phyloP scores from a whole-genome alignment of 2,113 vertebrate genomes.

The Psilopsiagon aurifrons region DNA sequence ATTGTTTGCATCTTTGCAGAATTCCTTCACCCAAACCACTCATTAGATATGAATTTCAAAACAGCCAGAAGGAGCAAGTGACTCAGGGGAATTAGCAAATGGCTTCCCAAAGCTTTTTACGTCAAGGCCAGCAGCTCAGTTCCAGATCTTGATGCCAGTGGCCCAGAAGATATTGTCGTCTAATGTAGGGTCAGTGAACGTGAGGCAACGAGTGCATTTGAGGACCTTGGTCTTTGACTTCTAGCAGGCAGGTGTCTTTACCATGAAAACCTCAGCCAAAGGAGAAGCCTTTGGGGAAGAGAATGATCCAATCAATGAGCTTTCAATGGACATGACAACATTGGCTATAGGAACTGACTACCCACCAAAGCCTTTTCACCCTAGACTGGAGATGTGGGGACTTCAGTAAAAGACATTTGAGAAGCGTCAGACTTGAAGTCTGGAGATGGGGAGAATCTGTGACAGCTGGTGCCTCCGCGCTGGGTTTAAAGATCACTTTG shows the following conservation, averaged over 20 bases:
- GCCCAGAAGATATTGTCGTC: background rate
- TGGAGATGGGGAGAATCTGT: background rate
- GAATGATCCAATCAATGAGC: background rate
- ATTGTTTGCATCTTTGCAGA: constrained; percentile 66
- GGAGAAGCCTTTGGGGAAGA: background rate
- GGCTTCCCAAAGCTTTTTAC: constrained; percentile 57
- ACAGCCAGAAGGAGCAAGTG: constrained; percentile 50
- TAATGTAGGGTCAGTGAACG: background rate
- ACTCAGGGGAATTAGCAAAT: constrained; percentile 58
- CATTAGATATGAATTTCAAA: constrained; percentile 68
- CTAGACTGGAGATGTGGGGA: rapidly evolving
- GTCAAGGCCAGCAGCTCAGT: constrained; percentile 1
- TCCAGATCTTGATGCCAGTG: background rate
- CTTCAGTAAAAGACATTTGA: background rate
- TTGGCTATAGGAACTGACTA: background rate
- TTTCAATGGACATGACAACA: rapidly evolving
- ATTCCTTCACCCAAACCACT: constrained; percentile 65
- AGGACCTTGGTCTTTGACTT: background rate
- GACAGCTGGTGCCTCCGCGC: background rate
- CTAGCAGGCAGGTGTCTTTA: background rate
- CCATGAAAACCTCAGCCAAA: background rate
- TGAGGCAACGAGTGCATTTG: background rate
- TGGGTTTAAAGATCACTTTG: background rate
- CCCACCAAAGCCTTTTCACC: background rate
- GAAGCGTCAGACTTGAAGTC: background rate